Conservation (phyloP, 2,888 invertebrate species). For the Meandrusa payeni region DNA sequence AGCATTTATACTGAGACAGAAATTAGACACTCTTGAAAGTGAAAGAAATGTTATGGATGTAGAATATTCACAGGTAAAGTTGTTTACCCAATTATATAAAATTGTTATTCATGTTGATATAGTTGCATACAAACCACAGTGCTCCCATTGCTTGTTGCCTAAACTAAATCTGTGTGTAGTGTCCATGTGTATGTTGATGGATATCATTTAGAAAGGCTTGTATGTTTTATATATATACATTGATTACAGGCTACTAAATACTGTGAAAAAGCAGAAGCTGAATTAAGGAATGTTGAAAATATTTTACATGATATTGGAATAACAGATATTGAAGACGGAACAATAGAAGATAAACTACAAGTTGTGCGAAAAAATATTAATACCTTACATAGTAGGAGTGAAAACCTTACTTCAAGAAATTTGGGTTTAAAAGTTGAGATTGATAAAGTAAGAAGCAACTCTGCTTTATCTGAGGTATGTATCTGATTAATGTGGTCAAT, state of each 20-base stretch:
- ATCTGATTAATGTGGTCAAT: too few species aligned
- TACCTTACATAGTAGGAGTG: conserved; percentile 56
- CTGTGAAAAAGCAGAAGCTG: conserved; percentile 67
- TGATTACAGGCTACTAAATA: conserved; percentile 55
- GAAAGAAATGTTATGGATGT: conserved; percentile 67
- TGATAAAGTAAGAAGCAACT: conserved; percentile 51
- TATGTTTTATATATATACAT: not conserved
- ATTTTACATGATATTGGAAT: conserved; percentile 60
- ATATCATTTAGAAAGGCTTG: too few species aligned
- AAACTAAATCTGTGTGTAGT: too few species aligned
- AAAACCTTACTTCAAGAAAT: conserved; percentile 63
- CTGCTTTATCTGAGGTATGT: conserved; percentile 49
- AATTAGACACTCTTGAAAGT: conserved; percentile 60
- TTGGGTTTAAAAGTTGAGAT: conserved; percentile 61
- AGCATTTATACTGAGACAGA: conserved; percentile 59
- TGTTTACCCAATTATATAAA: too few species aligned
- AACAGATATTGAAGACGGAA: conserved; percentile 45
- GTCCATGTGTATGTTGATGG: too few species aligned
- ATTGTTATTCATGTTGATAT: too few species aligned
- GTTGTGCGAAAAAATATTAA: conserved; percentile 59
- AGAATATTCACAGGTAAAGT: conserved; percentile 65
- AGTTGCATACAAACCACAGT: too few species aligned
- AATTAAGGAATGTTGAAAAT: conserved; percentile 65
- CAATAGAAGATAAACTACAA: conserved; percentile 47
- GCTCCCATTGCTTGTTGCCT: too few species aligned